phyloP scores from a whole-genome alignment of 2,113 vertebrate species.

The Paradisaea rubra region DNA sequence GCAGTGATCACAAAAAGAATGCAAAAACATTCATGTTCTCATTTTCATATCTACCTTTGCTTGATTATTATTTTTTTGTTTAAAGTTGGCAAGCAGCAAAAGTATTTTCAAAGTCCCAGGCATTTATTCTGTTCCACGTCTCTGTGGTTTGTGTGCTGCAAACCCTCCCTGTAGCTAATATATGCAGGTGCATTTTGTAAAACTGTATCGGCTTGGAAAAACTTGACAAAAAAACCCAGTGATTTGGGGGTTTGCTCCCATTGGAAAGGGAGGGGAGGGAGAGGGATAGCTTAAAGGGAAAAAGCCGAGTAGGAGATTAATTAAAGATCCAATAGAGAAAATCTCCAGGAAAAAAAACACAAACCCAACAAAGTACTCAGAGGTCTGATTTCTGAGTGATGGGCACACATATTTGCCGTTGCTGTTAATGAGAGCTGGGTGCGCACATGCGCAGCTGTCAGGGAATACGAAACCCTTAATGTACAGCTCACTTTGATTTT shows the following conservation, averaged over 20 bases:
- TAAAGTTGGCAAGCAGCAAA: background rate
- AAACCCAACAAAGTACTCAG: slow-evolving; percentile 31
- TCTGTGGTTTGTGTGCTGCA: background rate
- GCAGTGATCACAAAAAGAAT: background rate
- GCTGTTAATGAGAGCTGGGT: slow-evolving; percentile 10
- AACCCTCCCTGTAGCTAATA: slow-evolving; percentile 25
- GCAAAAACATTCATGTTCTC: background rate
- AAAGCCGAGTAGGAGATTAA: slow-evolving; percentile 66
- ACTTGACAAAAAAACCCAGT: slow-evolving; percentile 24
- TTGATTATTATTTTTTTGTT: background rate
- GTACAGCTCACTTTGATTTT: slow-evolving; percentile 61
- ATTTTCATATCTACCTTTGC: slow-evolving; percentile 31
- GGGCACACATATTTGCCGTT: slow-evolving; percentile 13
- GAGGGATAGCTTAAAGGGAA: slow-evolving; percentile 31
- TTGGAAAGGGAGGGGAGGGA: background rate
- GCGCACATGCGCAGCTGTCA: slow-evolving; percentile 43
- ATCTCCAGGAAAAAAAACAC: slow-evolving; percentile 34
- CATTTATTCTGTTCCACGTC: background rate
- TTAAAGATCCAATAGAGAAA: slow-evolving; percentile 70
- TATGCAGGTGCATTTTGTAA: slow-evolving; percentile 23
- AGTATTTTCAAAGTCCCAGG: slow-evolving; percentile 26
- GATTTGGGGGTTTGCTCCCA: slow-evolving; percentile 3
- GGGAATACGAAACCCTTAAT: slow-evolving; percentile 36
- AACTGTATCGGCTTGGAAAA: slow-evolving; percentile 44
- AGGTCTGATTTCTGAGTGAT: slow-evolving; percentile 49